phyloP scores from a whole-genome alignment of 2,797 vertebrate genomes.

The Calcarius lapponicus region DNA sequence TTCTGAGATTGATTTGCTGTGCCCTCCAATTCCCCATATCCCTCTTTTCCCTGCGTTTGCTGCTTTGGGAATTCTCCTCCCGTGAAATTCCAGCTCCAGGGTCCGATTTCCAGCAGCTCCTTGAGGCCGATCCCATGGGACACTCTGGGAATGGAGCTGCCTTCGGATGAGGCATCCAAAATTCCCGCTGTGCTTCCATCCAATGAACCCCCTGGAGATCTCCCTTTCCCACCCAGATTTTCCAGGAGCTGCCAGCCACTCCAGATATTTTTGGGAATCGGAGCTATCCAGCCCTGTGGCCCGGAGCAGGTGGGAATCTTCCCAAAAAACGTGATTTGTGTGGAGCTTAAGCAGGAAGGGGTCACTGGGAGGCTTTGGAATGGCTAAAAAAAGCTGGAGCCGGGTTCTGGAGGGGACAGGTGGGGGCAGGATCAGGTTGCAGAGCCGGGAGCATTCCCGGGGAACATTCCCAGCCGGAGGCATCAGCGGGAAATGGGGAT shows the following conservation, averaged over 20 bases:
- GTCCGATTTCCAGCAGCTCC: fast-evolving
- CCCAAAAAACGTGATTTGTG: not conserved
- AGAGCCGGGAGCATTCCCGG: not conserved
- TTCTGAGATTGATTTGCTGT: not conserved
- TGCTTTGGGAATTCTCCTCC: not conserved
- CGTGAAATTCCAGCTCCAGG: not conserved
- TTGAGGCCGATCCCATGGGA: fast-evolving
- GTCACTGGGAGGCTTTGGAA: constrained; percentile 7
- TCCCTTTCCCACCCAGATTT: not conserved
- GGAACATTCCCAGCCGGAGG: not conserved
- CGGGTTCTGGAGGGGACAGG: constrained; percentile 51
- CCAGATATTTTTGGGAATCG: not conserved
- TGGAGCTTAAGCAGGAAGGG: not conserved
- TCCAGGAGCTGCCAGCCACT: fast-evolving
- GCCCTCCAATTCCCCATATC: fast-evolving
- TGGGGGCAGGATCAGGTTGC: constrained; percentile 53
- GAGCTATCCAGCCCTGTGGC: not conserved
- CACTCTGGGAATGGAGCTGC: not conserved
- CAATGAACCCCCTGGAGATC: fast-evolving
- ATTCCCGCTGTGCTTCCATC: fast-evolving
- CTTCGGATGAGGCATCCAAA: not conserved
- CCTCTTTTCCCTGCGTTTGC: not conserved
- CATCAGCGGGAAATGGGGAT: not conserved
- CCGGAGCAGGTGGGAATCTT: constrained; percentile 45
- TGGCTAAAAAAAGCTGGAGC: constrained; percentile 69